These are phyloP conservation scores for Aproaerema taeniolella DNA, from an alignment of 2,888 invertebrate genomes.

Conservation along the genomic window DNA sequence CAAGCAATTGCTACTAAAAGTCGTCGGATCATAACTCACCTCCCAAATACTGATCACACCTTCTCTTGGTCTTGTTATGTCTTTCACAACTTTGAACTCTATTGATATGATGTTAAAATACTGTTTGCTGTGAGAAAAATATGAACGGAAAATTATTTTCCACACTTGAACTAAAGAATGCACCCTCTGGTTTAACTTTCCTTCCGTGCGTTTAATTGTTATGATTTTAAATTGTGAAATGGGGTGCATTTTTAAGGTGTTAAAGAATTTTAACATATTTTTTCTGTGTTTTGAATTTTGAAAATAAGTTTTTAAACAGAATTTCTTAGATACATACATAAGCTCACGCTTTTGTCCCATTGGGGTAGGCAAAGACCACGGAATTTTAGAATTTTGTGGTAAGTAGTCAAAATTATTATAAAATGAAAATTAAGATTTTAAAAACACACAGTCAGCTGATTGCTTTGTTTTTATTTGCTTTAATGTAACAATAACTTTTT, in stretches of 20 bases:
- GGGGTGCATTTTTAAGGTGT: slow-evolving; percentile 53
- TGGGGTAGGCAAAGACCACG: too few species aligned
- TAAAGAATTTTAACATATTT: slow-evolving; percentile 21
- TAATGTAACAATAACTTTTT: too few species aligned
- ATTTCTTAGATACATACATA: too few species aligned
- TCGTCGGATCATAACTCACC: slow-evolving; percentile 62
- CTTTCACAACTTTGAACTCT: slow-evolving; percentile 31
- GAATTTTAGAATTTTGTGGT: too few species aligned
- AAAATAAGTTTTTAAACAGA: neutral
- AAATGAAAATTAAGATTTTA: too few species aligned
- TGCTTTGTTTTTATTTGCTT: too few species aligned
- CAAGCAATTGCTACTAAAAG: slow-evolving; percentile 49
- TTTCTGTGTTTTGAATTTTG: neutral
- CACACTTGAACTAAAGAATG: slow-evolving; percentile 49
- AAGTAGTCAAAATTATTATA: too few species aligned
- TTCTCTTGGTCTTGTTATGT: slow-evolving; percentile 16
- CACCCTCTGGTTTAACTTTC: slow-evolving; percentile 53
- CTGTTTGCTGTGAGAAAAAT: too few species aligned
- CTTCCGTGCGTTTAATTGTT: slow-evolving; percentile 66
- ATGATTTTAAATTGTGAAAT: slow-evolving; percentile 61
- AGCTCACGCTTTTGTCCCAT: too few species aligned
- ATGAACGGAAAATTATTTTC: slow-evolving; percentile 35
- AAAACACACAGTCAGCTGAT: too few species aligned
- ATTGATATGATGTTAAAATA: slow-evolving; percentile 19
- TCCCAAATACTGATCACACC: slow-evolving; percentile 47